phyloP scores from a whole-genome alignment of 2,113 vertebrate species.

The Protomyctophum bolini region DNA sequence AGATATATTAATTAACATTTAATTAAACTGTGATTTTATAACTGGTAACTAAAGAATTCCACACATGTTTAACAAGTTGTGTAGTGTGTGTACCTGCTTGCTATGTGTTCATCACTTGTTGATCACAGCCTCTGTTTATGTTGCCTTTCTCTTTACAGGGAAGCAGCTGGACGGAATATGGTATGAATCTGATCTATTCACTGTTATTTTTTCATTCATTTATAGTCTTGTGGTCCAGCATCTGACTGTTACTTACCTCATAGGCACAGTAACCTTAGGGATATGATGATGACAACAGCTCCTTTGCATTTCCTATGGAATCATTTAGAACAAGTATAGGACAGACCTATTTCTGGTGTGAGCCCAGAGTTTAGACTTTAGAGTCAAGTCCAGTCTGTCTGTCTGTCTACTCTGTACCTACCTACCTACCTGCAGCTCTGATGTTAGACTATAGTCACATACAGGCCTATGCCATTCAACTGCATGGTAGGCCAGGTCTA shows the following conservation, averaged over 20 bases:
- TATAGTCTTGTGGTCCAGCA: background rate
- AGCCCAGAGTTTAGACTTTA: conserved; percentile 2
- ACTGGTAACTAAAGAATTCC: no score
- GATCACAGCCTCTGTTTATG: background rate
- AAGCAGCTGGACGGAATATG: conserved; percentile 99
- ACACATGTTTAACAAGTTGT: no score
- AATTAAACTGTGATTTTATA: no score
- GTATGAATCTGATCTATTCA: conserved; percentile 72
- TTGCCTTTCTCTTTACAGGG: conserved; percentile 78
- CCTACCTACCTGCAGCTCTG: no score
- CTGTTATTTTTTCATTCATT: background rate
- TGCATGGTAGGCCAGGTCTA: no score
- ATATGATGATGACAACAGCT: background rate
- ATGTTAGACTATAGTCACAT: no score
- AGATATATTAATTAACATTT: no score
- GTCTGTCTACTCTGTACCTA: no score
- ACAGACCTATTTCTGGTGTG: conserved; percentile 15
- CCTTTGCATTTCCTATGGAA: background rate
- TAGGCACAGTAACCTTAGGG: background rate
- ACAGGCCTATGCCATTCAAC: no score
- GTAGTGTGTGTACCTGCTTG: background rate
- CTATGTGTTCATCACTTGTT: background rate
- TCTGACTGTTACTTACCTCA: conserved; percentile 3
- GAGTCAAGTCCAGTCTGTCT: no score
- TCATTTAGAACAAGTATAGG: conserved; percentile 2